phyloP scores from a whole-genome alignment of 2,888 invertebrate species.

The Drosophila stalkeri region DNA sequence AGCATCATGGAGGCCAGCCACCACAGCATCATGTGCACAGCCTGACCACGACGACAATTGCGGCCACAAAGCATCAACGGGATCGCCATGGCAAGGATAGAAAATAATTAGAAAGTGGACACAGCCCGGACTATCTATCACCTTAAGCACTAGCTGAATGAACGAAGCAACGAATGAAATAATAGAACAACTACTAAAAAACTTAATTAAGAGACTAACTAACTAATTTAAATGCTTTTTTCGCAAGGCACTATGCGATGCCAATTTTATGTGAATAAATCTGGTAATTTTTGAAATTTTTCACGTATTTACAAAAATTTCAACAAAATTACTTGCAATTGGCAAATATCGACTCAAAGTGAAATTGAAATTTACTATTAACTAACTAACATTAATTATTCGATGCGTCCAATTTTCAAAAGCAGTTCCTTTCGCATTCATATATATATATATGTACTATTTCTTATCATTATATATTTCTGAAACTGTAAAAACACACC shows the following conservation, averaged over 20 bases:
- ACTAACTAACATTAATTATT: slow-evolving; percentile 38
- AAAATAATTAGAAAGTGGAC: slow-evolving; percentile 53
- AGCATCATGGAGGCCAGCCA: slow-evolving; percentile 56
- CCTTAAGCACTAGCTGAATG: slow-evolving; percentile 5
- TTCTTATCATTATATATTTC: neutral
- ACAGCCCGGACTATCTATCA: slow-evolving; percentile 1
- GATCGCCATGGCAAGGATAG: slow-evolving; percentile 79
- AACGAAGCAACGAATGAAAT: slow-evolving; percentile 57
- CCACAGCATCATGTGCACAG: slow-evolving; percentile 69
- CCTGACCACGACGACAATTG: slow-evolving; percentile 70
- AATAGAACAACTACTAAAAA: slow-evolving; percentile 19
- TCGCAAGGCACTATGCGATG: slow-evolving; percentile 28
- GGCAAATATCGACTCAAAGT: slow-evolving; percentile 20
- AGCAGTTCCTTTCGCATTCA: slow-evolving; percentile 65
- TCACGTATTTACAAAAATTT: slow-evolving; percentile 61
- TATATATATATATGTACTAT: slow-evolving; percentile 1
- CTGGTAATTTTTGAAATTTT: slow-evolving; percentile 76
- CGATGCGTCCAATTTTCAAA: slow-evolving; percentile 58
- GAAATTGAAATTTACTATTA: slow-evolving; percentile 20
- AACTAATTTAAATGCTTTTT: slow-evolving; percentile 32
- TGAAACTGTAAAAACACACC: slow-evolving; percentile 2
- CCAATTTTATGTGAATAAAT: slow-evolving; percentile 52
- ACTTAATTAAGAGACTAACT: slow-evolving; percentile 31
- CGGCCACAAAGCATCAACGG: slow-evolving; percentile 66
- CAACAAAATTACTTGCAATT: slow-evolving; percentile 59